Conservation (phyloP, 2,797 vertebrate species). For the Galago senegalensis region DNA sequence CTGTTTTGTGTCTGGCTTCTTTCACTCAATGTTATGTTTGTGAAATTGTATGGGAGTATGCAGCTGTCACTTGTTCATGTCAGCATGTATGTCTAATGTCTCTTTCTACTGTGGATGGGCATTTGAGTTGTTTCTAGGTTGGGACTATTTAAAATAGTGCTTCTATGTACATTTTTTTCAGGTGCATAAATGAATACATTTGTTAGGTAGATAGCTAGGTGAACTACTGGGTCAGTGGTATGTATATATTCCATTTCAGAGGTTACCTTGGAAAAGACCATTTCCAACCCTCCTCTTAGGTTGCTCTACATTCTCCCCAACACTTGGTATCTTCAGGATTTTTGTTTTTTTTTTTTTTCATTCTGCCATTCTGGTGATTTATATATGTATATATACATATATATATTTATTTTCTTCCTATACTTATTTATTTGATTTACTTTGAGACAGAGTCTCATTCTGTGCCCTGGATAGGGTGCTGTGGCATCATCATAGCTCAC, state of each 20-base stretch:
- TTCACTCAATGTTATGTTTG: background rate
- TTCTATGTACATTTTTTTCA: background rate
- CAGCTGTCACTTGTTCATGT: background rate
- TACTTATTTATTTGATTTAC: too few species aligned
- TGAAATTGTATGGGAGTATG: background rate
- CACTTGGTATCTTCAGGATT: background rate
- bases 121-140: background rate
- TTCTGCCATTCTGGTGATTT: conserved; percentile 9
- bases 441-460: too few species aligned
- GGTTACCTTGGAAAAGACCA: conserved; percentile 16
- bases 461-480: too few species aligned
- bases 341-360: background rate
- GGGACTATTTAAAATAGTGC: background rate
- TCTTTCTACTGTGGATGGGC: background rate
- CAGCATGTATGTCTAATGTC: background rate
- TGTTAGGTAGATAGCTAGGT: background rate
- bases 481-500: too few species aligned
- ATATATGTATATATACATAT: too few species aligned
- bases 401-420: background rate
- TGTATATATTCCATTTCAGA: conserved; percentile 20
- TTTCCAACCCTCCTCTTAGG: background rate
- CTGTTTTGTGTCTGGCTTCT: background rate
- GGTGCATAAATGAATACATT: background rate
- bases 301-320: conserved; percentile 60
- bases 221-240: background rate